Base-by-base conservation (phyloP, 2,888 invertebrate species). In the Drosophila nr. fundita region DNA sequence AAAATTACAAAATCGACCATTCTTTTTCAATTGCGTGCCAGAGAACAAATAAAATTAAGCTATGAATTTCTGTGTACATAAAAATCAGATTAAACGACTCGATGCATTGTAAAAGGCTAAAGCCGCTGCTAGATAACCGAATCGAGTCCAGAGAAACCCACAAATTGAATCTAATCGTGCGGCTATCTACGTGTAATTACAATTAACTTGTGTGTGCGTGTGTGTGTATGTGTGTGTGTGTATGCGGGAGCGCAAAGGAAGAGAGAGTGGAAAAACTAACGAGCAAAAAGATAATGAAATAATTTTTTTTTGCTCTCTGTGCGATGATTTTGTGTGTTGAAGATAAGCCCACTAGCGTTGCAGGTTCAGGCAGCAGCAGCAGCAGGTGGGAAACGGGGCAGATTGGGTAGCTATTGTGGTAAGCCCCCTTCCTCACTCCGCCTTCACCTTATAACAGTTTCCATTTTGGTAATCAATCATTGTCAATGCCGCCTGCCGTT, bases 381-480 rank as follows among this genome's bases (percentile, higher is more conserved):
- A 67, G 55, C 55, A 34, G 42, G 27, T 57, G 49, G 67, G 42
- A 61, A 50, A 30, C 42, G 52, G 40, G 34, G 48, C 13, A 52
- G 68, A 49, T 79, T 73, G 70, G 71, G 62, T 45, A 55, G 75
- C 82, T 72, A 61, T 75, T 76, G 83, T 73, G 78, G 75, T 77
- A 76, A 72, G 69, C 73, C 78, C 48, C 42, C 52, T 13, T n/a
- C n/a, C 18, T 24, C 3, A 24, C 0, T 0, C 27, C 55, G n/a
- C 1, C 4, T 8, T 2, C 27, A n/a, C 15, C 45, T 24, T 24
- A 64, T 64, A 77, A 76, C 78, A 78, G 87, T 89, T 81, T 78
- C 76, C 85, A 75, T 76, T 78, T 71, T 80, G 74, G 88, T 90
- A 91, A 91, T 91, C 91, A 91, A 91, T 91, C 91, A 91, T 90